A percentile compares a stretch with the other conserved stretches of the same genome.
Conservation (phyloP, 2,888 invertebrate species). For the Drosophila suboccidentalis region DNA sequence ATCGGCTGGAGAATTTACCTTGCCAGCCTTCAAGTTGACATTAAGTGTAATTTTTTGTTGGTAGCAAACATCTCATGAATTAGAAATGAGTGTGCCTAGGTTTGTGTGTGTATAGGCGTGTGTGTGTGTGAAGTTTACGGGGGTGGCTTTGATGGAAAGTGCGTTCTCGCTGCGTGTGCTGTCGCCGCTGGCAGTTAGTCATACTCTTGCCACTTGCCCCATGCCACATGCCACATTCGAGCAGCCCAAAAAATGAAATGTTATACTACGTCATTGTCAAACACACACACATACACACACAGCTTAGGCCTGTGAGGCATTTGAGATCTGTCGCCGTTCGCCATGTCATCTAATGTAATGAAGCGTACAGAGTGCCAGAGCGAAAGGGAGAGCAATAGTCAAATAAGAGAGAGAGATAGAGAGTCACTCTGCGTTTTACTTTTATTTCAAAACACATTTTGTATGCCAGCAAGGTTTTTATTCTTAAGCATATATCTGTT, state of each 20-base stretch:
- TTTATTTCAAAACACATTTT: conserved; percentile 58
- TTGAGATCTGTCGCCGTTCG: conserved; percentile 48
- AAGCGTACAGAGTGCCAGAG: conserved; percentile 47
- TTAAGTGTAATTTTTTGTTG: conserved; percentile 79
- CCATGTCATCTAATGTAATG: conserved; percentile 80
- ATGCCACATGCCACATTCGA: conserved; percentile 28
- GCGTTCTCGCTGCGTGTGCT: conserved; percentile 66
- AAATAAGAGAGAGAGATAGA: conserved; percentile 10
- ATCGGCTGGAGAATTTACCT: conserved; percentile 43
- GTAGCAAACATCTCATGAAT: conserved; percentile 78
- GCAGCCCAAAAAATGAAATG: conserved; percentile 60
- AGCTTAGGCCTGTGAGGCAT: conserved; percentile 24
- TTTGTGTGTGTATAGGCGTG: conserved; percentile 9
- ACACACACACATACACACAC: conserved; percentile 20
- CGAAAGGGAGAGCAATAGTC: conserved; percentile 2
- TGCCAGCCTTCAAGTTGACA: conserved; percentile 55
- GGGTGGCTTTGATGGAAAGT: conserved; percentile 49
- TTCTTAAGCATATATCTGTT: conserved; percentile 20
- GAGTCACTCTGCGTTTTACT: conserved; percentile 49
- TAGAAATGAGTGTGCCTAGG: conserved; percentile 64
- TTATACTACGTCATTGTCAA: conserved; percentile 77
- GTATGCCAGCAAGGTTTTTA: conserved; percentile 50
- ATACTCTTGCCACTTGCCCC: conserved; percentile 50
- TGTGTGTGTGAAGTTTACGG: conserved; percentile 37
- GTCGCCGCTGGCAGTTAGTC: conserved; percentile 75